Conservation (phyloP, 2,113 vertebrate species). For the Bettongia penicillata region DNA sequence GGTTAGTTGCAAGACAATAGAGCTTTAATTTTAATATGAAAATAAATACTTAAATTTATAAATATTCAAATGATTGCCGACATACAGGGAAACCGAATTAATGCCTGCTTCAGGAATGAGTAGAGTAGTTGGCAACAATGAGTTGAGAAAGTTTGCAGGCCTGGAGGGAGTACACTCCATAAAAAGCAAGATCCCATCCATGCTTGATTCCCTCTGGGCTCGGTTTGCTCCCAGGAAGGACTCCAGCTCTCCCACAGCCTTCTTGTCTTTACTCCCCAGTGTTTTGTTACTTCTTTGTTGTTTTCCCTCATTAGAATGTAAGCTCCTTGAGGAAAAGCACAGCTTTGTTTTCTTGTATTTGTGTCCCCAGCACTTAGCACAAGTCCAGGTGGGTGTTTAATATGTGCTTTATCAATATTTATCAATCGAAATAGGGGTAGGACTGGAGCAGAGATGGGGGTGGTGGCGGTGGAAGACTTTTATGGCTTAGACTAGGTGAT, state of each 20-base stretch:
- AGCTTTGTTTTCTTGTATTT: background rate
- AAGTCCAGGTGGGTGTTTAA: no score
- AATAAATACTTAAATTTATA: slow-evolving; percentile 87
- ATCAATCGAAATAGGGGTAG: background rate
- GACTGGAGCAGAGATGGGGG: no score
- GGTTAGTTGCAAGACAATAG: slow-evolving; percentile 86
- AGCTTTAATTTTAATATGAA: slow-evolving; percentile 86
- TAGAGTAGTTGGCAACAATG: slow-evolving; percentile 40
- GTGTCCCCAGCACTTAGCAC: background rate
- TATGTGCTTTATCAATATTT: background rate
- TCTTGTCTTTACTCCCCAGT: background rate
- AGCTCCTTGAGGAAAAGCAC: background rate
- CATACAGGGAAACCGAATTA: slow-evolving; percentile 70
- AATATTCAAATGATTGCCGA: slow-evolving; percentile 84
- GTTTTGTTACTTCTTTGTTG: background rate
- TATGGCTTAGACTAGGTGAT: accelerated
- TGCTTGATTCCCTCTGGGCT: background rate
- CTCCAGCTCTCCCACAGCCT: background rate
- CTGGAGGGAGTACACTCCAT: background rate
- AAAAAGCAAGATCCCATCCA: background rate
- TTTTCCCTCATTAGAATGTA: background rate
- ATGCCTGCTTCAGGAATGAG: slow-evolving; percentile 69
- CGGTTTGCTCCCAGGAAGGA: background rate
- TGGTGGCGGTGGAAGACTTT: background rate
- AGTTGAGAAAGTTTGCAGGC: slow-evolving; percentile 64